Base-by-base conservation (phyloP, 2,113 vertebrate species). In the Phainopepla nitens region DNA sequence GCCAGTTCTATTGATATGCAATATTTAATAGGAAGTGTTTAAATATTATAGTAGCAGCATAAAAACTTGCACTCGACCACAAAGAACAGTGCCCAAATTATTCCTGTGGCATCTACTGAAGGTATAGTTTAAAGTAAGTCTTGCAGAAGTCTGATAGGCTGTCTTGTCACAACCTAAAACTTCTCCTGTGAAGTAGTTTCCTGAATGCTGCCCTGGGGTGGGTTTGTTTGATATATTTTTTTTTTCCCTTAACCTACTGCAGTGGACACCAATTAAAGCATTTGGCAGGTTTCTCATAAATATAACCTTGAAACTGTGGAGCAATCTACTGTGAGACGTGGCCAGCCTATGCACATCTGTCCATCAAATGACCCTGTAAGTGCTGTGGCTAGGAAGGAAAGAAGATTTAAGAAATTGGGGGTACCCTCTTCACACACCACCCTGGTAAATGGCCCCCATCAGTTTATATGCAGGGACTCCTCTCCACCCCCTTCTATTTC, bases 241-340 rank as follows among this genome's bases (percentile, higher is more conserved):
- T 13, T 35, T 12, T 5, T 0, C 2, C 8, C 15, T 85, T 72
- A 68, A 75, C 61, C 69, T 83, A 5, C 69, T 75, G 61, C 76
- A 92, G 65, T 53, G 44, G 69, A 56, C 47, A 50, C 33, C 62
- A 58, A 64, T 29, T 70, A 77, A 58, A 91, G 24, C 20, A 31
- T 54, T 73, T 94, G 41, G 57, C 77, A 80, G 29, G 27, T 61
- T 80, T 77, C 68, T 87, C 49, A 42, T 20, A 62, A 10, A 22
- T 51, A 16, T 85, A 66, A 93, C 95, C 87, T 94, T 94, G 95
- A 85, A 87, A 66, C 8, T 87, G 23, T 57, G 49, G 51, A 77
- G 58, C 29, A 73, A 27, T 51, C 27, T 80, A 6, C 50, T 4
- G 24, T 60, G 77, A 80, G 50, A 66, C 2, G 22, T 24, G 86